Percentiles rank a stretch among this genome's conserved stretches.
Evolutionary conservation across 2,113 vertebrate species (phyloP).

Genomic region (Phoenicopterus ruber): DNA sequence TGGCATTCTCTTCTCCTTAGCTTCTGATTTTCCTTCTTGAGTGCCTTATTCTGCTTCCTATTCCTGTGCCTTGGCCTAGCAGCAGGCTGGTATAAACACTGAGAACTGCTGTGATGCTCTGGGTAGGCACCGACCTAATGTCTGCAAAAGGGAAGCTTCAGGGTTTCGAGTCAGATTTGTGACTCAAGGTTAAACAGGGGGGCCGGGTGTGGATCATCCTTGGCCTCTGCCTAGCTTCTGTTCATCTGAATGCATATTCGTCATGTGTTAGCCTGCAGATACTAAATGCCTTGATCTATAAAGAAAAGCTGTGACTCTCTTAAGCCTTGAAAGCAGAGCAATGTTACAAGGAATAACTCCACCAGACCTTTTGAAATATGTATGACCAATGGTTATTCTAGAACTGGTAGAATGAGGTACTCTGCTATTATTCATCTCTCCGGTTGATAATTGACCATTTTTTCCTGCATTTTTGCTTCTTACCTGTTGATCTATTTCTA

Average conservation of each 20-base stretch:
- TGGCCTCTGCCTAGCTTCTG: neutral
- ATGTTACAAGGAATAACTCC: neutral
- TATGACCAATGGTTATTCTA: neutral
- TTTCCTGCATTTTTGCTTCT: neutral
- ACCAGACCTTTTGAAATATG: neutral
- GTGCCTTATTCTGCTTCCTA: neutral
- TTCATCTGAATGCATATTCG: neutral
- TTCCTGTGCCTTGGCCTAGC: neutral
- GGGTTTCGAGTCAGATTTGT: neutral
- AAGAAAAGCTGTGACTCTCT: neutral
- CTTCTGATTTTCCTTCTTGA: neutral
- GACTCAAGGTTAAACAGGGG: neutral
- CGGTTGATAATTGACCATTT: neutral
- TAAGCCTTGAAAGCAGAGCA: neutral
- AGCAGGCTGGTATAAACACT: neutral
- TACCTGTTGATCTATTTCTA: neutral
- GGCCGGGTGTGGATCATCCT: neutral
- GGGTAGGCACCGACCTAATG: neutral
- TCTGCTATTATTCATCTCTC: neutral
- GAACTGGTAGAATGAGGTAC: neutral
- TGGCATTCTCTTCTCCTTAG: neutral
- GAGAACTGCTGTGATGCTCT: neutral
- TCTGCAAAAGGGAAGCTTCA: neutral
- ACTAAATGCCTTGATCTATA: neutral
- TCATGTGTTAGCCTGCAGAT: neutral